Percentiles rank a stretch among this genome's conserved stretches.
These are phyloP conservation scores for Uria lomvia DNA, from an alignment of 2,113 vertebrate species.

Conservation along the genomic window DNA sequence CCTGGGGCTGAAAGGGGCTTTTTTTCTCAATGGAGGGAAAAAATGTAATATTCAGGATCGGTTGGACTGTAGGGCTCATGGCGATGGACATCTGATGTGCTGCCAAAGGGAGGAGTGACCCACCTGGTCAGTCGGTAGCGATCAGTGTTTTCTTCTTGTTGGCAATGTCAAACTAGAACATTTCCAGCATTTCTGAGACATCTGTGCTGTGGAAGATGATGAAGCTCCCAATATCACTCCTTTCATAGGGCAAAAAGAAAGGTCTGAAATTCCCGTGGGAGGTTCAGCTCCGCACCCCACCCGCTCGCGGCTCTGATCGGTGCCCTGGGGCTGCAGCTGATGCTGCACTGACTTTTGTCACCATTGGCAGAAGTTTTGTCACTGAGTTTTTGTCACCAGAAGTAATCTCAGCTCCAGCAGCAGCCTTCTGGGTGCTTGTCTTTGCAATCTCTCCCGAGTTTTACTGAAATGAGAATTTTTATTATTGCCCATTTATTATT, in stretches of 20 bases:
- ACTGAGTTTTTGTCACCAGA: too few relatives aligned
- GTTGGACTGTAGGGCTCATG: not conserved
- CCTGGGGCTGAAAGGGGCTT: not conserved
- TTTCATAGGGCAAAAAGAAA: not conserved
- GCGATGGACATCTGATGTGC: not conserved
- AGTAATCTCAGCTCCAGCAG: not conserved
- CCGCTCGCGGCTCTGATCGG: not conserved
- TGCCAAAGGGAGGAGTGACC: not conserved
- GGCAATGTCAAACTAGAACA: not conserved
- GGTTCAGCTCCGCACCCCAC: not conserved
- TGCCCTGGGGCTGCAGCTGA: not conserved
- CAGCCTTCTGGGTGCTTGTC: not conserved
- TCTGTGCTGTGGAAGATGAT: not conserved
- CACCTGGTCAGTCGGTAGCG: accelerated
- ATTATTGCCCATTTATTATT: not conserved
- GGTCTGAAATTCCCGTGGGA: not conserved
- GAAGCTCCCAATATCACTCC: not conserved
- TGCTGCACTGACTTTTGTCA: too few relatives aligned
- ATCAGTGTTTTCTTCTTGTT: not conserved
- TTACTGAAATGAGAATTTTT: not conserved
- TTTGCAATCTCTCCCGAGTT: not conserved
- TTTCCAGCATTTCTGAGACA: not conserved
- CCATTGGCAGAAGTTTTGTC: too few relatives aligned
- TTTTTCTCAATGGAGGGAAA: accelerated
- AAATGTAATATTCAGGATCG: not conserved